Percentiles rank a stretch among this genome's conserved stretches.
These are phyloP conservation scores for Asbolus verrucosus DNA, from an alignment of 1,140 invertebrate genomes.

Conservation along the genomic window DNA sequence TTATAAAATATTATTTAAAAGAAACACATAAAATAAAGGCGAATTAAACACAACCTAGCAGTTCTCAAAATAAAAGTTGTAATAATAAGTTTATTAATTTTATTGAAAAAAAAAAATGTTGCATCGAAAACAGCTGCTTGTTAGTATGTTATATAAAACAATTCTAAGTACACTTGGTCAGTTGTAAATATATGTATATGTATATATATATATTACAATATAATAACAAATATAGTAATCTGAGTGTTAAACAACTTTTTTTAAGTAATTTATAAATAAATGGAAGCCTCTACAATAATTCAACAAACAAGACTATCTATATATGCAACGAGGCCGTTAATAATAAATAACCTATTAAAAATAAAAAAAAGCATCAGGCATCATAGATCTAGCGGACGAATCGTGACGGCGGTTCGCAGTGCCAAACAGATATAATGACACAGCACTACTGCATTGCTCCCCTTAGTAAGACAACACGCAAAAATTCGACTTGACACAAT, in stretches of 20 bases:
- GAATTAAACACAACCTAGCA: slow-evolving; percentile 62
- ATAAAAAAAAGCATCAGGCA: slow-evolving; percentile 59
- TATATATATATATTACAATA: slow-evolving; percentile 51
- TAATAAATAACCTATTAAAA: slow-evolving; percentile 51
- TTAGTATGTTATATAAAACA: slow-evolving; percentile 61
- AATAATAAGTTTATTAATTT: slow-evolving; percentile 58
- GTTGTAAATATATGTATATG: slow-evolving; percentile 44
- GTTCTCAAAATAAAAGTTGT: slow-evolving; percentile 57
- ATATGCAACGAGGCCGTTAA: slow-evolving; percentile 62
- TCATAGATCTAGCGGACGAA: slow-evolving; percentile 48
- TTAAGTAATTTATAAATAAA: slow-evolving; percentile 51
- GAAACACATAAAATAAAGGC: slow-evolving; percentile 61
- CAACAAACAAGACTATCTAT: slow-evolving; percentile 62
- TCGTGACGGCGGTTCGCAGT: slow-evolving; percentile 21
- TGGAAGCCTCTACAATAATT: slow-evolving; percentile 63
- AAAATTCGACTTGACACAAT: slow-evolving; percentile 30
- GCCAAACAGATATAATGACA: slow-evolving; percentile 40
- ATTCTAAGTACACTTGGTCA: slow-evolving; percentile 62
- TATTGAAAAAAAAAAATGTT: slow-evolving; percentile 57
- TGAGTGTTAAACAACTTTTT: slow-evolving; percentile 54
- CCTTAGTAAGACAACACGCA: slow-evolving; percentile 18
- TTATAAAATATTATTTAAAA: slow-evolving; percentile 54
- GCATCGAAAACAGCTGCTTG: slow-evolving; percentile 59
- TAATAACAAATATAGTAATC: slow-evolving; percentile 54
- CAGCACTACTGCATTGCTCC: slow-evolving; percentile 39